Evolutionary conservation across 1,140 invertebrate species (phyloP), one percentile per base, ranked within the genome.

Genomic region (Saccostrea echinata): DNA sequence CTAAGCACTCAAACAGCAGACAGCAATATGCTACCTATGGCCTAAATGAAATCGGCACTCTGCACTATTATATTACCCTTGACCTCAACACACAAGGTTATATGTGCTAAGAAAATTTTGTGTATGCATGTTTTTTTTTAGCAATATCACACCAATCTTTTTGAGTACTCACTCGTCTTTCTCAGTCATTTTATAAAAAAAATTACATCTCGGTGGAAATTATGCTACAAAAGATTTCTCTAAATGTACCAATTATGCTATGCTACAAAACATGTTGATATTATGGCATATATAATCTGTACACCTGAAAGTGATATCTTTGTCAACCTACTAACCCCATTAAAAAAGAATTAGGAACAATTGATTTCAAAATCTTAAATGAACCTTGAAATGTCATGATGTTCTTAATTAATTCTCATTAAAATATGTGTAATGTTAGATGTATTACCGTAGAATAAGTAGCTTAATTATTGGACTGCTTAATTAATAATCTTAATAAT

Each of bases 141-240:
- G 68, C 68, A 27, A 76, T 30, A 21, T 76, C 68, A 76, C 68
- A 76, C 57, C 43, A 43, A 43, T 43, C 43, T 33, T 33, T 16
- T 76, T 76, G 13, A 12, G 11, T 76, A 76, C 68, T 76, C 27
- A 76, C 68, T 76, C 68, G 30, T 76, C 68, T 30, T 13, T 33
- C 27, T 33, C 68, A 30, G 68, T 30, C 68, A 76, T 76, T 76
- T 76, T 76, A 30, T 33, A 30, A 76, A n/a, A n/a, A 24, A 27
- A 76, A 76, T 76, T 27, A 76, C 68, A 76, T 76, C 68, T 33
- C 24, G 16, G 68, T 33, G 68, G 68, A 76, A 76, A 76, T 16
- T 76, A 33, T 3, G 24, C 68, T 76, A 76, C 68, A 76, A 76
- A 76, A 76, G 68, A 76, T 76, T 27, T 30, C 27, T 76, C 64